These are phyloP conservation scores for Drosophila planitibia DNA, from an alignment of 2,888 invertebrate species.

Conservation along the genomic window DNA sequence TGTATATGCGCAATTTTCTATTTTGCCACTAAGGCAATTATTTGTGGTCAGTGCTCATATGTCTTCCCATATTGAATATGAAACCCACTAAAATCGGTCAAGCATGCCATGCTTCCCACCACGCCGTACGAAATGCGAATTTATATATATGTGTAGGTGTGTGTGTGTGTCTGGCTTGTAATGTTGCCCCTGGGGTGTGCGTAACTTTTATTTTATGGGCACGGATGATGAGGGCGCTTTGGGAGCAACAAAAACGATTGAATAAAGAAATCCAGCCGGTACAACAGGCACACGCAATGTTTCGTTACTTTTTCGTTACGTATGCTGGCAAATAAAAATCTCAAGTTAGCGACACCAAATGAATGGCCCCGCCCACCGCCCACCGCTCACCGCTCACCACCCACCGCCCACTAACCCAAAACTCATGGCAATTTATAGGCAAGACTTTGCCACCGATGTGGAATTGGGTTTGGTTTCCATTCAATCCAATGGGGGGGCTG, in stretches of 20 bases:
- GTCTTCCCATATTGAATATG: conserved; percentile 59
- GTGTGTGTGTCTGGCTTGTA: conserved; percentile 36
- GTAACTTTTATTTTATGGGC: conserved; percentile 82
- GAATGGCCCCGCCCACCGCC: conserved; percentile 33
- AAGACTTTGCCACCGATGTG: conserved; percentile 58
- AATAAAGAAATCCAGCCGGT: conserved; percentile 65
- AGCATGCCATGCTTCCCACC: conserved; percentile 54
- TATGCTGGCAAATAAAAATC: conserved; percentile 56
- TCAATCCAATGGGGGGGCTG: conserved; percentile 12
- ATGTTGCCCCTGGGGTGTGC: conserved; percentile 77
- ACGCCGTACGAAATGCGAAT: conserved; percentile 22
- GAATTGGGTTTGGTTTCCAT: conserved; percentile 11
- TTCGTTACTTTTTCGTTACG: conserved; percentile 23
- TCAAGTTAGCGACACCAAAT: conserved; percentile 69
- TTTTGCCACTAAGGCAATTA: conserved; percentile 65
- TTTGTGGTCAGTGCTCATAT: conserved; percentile 73
- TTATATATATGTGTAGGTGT: conserved; percentile 1
- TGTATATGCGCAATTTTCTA: conserved; percentile 51
- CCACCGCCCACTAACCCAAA: conserved; percentile 13
- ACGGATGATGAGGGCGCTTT: conserved; percentile 74
- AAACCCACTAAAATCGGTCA: conserved; percentile 56
- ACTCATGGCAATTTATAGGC: conserved; percentile 71
- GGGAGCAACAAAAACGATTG: conserved; percentile 79
- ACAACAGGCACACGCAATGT: conserved; percentile 25
- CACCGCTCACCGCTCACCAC: conserved; percentile 5